A percentile compares a stretch with the other conserved stretches of the same genome.
Evolutionary conservation across 2,888 invertebrate genomes (phyloP).

Genomic region (Drosophila sordidula): DNA sequence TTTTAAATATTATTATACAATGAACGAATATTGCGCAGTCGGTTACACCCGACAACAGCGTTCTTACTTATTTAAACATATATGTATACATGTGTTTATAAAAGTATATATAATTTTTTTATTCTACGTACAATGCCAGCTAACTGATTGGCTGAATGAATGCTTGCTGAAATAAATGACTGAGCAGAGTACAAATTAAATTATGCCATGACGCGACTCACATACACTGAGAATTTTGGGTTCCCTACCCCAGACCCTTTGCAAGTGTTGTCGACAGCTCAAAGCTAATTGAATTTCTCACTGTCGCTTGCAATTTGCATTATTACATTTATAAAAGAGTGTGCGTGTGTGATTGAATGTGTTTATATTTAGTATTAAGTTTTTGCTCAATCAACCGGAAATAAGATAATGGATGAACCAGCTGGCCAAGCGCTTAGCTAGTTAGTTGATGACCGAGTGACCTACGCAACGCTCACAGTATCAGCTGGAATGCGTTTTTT

Average conservation of each 20-base stretch:
- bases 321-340: constrained; percentile 75
- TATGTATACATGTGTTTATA: constrained; percentile 2
- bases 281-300: constrained; percentile 82
- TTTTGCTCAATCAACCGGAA: constrained; percentile 77
- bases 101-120: constrained; percentile 12
- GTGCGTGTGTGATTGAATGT: constrained; percentile 28
- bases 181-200: constrained; percentile 77
- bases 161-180: constrained; percentile 68
- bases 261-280: constrained; percentile 59
- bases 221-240: constrained; percentile 34
- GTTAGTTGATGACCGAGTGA: constrained; percentile 55
- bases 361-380: constrained; percentile 66
- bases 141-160: constrained; percentile 64
- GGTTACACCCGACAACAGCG: no score
- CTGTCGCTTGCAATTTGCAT: constrained; percentile 82
- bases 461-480: constrained; percentile 12
- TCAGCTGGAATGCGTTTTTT: constrained; percentile 1
- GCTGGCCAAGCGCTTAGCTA: constrained; percentile 23
- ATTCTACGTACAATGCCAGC: constrained; percentile 39
- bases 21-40: no score
- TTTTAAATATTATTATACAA: no score
- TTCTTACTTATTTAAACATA: background rate
- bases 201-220: constrained; percentile 75
- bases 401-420: constrained; percentile 76
- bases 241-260: constrained; percentile 38